Evolutionary conservation across 2,797 vertebrate species (phyloP).

Genomic region (Myiothlypis chrysogaster): DNA sequence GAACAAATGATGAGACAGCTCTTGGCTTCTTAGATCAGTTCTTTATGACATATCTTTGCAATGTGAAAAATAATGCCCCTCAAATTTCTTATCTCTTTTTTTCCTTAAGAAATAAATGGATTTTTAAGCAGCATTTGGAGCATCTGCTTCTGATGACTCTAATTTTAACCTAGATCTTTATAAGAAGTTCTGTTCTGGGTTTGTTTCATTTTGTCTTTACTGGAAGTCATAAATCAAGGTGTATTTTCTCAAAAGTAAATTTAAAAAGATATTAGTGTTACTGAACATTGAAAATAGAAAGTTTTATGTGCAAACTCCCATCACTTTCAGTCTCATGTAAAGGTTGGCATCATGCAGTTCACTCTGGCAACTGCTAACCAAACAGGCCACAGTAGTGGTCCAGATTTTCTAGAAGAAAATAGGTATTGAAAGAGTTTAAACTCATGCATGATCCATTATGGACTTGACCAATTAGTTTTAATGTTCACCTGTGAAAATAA

Average conservation of each 20-base stretch:
- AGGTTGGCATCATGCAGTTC: background rate
- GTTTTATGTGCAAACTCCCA: background rate
- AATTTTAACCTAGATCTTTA: background rate
- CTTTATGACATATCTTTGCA: background rate
- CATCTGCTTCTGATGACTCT: background rate
- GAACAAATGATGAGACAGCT: background rate
- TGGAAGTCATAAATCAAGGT: background rate
- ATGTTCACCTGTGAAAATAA: background rate
- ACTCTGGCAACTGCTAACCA: background rate
- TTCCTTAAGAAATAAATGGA: background rate
- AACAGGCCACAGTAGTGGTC: background rate
- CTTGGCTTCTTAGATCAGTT: background rate
- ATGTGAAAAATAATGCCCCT: background rate
- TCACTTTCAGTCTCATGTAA: background rate
- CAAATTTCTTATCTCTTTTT: background rate
- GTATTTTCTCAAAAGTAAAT: background rate
- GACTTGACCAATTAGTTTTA: background rate
- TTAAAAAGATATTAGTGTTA: background rate
- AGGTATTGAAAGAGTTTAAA: background rate
- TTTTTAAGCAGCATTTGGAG: background rate
- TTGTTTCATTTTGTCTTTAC: background rate
- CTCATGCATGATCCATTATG: background rate
- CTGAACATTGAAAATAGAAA: background rate
- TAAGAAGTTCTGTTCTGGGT: background rate
- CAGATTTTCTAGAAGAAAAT: background rate